These are phyloP conservation scores for Lasioglossum baleicum DNA, from an alignment of 1,140 invertebrate genomes.

Conservation along the genomic window DNA sequence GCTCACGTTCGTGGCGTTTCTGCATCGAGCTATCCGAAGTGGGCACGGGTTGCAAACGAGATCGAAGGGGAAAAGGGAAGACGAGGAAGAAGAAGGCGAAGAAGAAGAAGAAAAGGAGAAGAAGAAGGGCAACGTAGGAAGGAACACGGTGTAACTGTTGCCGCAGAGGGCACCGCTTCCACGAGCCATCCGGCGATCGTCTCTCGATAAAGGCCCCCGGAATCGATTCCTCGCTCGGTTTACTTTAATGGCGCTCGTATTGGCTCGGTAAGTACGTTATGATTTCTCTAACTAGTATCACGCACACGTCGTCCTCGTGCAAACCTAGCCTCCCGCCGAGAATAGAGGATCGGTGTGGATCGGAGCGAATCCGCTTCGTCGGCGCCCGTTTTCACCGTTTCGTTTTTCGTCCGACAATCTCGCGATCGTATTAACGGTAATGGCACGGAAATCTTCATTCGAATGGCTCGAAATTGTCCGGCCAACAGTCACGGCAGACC, in stretches of 20 bases:
- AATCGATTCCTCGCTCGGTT: constrained; percentile 64
- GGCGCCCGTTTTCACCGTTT: constrained; percentile 11
- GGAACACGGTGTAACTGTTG: constrained; percentile 27
- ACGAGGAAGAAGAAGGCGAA: constrained; percentile 9
- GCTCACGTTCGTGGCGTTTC: constrained; percentile 2
- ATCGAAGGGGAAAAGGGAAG: constrained; percentile 20
- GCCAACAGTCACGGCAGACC: background rate
- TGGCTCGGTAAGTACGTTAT: constrained; percentile 65
- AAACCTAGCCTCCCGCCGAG: constrained; percentile 53
- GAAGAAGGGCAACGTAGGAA: constrained; percentile 19
- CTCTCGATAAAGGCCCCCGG: constrained; percentile 44
- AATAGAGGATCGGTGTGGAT: background rate
- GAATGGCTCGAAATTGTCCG: constrained; percentile 56
- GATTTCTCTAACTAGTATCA: constrained; percentile 73
- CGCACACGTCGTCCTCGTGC: constrained; percentile 60
- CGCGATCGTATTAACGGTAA: constrained; percentile 72
- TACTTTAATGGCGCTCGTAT: constrained; percentile 65
- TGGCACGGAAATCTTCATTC: constrained; percentile 62
- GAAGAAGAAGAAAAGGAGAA: constrained; percentile 24
- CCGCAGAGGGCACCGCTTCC: constrained; percentile 21
- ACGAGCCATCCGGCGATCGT: constrained; percentile 34
- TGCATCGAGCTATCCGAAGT: background rate
- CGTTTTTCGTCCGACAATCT: constrained; percentile 60
- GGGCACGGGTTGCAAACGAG: background rate
- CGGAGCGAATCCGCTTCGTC: constrained; percentile 14